Evolutionary conservation across 2,113 vertebrate genomes (phyloP), one percentile per base, ranked within the genome.

Genomic region (Glaucomys volans): DNA sequence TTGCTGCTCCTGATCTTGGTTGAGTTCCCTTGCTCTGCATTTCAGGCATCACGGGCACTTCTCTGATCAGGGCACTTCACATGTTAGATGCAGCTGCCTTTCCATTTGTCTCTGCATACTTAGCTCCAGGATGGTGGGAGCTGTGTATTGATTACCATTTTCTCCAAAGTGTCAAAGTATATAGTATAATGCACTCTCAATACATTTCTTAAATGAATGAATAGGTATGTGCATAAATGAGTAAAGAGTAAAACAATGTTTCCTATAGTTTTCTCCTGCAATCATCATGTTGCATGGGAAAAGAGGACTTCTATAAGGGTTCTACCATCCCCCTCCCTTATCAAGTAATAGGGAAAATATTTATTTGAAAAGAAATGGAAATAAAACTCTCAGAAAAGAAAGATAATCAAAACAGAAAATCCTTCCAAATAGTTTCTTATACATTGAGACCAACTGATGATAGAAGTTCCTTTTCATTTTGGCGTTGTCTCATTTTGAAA

Each of bases 321-420:
- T 62, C 26, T 44, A 64, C 4, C 8, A 9, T 86, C 64, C 32
- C 37, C 44, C n/a, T 71, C 32, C 5, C 42, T 35, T 82, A 40
- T 35, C 59, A 85, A 91, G 18, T 57, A 85, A 96, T 62, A 50
- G n/a, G 37, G 50, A 14, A 77, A 62, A 32, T 92, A 91, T 54
- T 54, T 83, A 82, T 88, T 42, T 93, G 37, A 92, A 91, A 87
- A 72, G 37, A 93, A 84, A 91, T 28, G 1, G 28, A 91, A 92
- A 92, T 80, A 75, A 88, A 97, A 22, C 1, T 35, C 3, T 66
- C 24, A 81, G 66, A 44, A 87, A 91, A 80, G 81, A 90, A 96
- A 62, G 52, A 75, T 44, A 75, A 79, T 47, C 35, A 75, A 57
- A 75, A 57, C 40, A 47, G 14, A 17, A 84, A 88, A 40, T 1